A percentile compares a stretch with the other conserved stretches of the same genome.
phyloP scores from a whole-genome alignment of 2,888 invertebrate genomes.

The Rhagonycha fulva region DNA sequence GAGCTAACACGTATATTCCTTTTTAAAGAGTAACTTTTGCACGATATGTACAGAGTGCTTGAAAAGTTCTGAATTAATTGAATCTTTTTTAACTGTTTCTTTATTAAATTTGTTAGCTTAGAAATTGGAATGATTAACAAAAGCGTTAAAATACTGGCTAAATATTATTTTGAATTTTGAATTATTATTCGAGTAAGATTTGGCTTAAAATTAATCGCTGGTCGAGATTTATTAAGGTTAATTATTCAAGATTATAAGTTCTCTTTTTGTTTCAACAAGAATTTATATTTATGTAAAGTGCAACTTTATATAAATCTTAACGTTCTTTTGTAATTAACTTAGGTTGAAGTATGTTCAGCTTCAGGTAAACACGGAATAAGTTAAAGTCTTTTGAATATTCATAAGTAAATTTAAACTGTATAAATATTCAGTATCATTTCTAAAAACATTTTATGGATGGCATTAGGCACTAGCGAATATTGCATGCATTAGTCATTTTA shows the following conservation, averaged over 20 bases:
- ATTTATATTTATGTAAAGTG: conserved; percentile 23
- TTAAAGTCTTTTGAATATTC: conserved; percentile 40
- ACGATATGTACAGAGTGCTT: background rate
- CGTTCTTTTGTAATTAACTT: conserved; percentile 41
- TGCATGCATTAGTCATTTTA: conserved; percentile 20
- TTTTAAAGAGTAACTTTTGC: background rate
- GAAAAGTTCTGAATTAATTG: background rate
- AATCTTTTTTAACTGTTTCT: background rate
- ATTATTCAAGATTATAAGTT: conserved; percentile 15
- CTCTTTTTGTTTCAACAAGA: conserved; percentile 19
- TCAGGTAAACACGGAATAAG: conserved; percentile 42
- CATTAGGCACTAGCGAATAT: conserved; percentile 23
- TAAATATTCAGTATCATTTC: conserved; percentile 38
- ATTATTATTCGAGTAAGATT: background rate
- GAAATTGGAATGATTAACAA: background rate
- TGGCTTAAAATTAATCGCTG: background rate
- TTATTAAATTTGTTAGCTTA: background rate
- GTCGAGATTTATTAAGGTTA: conserved; percentile 1
- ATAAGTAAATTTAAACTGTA: conserved; percentile 40
- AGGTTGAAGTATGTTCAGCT: conserved; percentile 40
- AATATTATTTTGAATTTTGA: background rate
- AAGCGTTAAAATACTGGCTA: background rate
- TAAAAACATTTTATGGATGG: conserved; percentile 34
- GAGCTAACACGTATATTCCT: background rate
- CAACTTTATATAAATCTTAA: conserved; percentile 29